Conservation (phyloP, 2,888 invertebrate genomes). For the Chydorus sphaericus region DNA sequence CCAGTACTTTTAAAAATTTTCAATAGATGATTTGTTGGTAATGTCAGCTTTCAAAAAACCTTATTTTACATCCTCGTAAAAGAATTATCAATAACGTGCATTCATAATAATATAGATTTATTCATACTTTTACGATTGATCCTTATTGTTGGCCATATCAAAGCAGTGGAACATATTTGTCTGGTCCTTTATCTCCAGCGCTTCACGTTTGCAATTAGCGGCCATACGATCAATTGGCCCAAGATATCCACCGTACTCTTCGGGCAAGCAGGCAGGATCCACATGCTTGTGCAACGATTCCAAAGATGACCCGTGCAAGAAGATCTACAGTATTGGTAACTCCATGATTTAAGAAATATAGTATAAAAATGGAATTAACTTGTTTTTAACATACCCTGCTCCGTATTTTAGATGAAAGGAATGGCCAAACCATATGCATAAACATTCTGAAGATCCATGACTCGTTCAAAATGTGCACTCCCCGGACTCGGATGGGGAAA, state of each 20-base stretch:
- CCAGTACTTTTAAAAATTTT: too few species aligned
- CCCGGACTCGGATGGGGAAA: slow-evolving; percentile 70
- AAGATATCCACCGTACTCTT: not conserved
- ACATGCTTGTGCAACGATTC: not conserved
- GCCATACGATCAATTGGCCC: not conserved
- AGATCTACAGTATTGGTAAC: not conserved
- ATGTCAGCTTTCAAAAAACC: too few species aligned
- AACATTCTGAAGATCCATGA: slow-evolving; percentile 80
- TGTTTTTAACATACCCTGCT: slow-evolving; percentile 39
- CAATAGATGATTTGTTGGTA: too few species aligned
- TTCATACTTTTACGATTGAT: too few species aligned
- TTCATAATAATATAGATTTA: too few species aligned
- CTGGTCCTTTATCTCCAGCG: too few species aligned
- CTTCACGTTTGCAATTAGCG: too few species aligned
- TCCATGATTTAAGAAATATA: not conserved
- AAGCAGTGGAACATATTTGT: too few species aligned
- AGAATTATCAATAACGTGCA: too few species aligned
- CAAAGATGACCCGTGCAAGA: not conserved
- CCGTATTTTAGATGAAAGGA: slow-evolving; percentile 69
- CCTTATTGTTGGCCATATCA: too few species aligned
- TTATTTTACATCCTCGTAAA: too few species aligned
- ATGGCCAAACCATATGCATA: slow-evolving; percentile 76
- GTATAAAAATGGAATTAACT: not conserved
- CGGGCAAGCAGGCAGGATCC: not conserved
- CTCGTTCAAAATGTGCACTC: slow-evolving; percentile 76